These are phyloP conservation scores for Oxygymnocypris stewartii DNA, from an alignment of 2,113 vertebrate genomes.

Conservation along the genomic window DNA sequence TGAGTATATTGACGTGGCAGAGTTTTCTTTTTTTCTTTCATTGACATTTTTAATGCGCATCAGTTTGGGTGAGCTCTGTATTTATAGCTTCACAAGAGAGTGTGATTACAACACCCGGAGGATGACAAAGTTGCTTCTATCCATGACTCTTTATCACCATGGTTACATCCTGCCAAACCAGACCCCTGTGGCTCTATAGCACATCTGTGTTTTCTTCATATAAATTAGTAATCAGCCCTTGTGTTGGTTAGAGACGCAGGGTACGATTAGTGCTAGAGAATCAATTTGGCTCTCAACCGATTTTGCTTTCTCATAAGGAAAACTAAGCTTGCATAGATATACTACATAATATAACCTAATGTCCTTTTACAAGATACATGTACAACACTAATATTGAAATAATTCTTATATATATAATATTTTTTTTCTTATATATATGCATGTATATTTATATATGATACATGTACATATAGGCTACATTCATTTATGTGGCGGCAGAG, in stretches of 20 bases:
- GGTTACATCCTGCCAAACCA: constrained; percentile 38
- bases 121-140: constrained; percentile 34
- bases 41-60: constrained; percentile 15
- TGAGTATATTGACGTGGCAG: constrained; percentile 1
- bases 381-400: not conserved
- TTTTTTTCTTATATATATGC: not conserved
- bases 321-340: not conserved
- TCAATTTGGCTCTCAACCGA: constrained; percentile 19
- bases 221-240: constrained; percentile 46
- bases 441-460: not conserved
- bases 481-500: not conserved
- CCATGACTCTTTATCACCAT: constrained; percentile 46
- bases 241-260: constrained; percentile 19
- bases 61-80: constrained; percentile 12
- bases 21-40: not conserved
- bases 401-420: too few species aligned
- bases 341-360: not conserved
- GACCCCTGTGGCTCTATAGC: constrained; percentile 39
- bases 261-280: constrained; percentile 5
- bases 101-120: constrained; percentile 20
- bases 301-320: not conserved
- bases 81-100: constrained; percentile 29
- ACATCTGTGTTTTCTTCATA: constrained; percentile 48
- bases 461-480: not conserved
- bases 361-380: not conserved